Evolutionary conservation across 2,113 vertebrate genomes (phyloP).

Genomic region (Tringa solitaria): DNA sequence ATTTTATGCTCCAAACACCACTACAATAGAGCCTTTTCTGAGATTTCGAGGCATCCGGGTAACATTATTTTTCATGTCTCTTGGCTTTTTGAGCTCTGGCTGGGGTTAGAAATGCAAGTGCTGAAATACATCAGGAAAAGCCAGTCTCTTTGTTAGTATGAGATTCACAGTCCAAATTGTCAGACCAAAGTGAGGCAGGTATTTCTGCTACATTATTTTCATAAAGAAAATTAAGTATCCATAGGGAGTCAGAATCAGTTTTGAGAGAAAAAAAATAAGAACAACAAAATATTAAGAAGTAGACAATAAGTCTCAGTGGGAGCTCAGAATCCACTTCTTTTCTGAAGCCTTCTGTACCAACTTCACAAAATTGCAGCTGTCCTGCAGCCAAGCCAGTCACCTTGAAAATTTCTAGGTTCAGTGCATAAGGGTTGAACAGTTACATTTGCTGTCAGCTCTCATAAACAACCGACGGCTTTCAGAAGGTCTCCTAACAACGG

Average conservation of each 20-base stretch:
- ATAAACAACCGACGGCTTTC: background rate
- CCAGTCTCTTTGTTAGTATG: background rate
- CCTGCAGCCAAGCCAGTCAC: conserved; percentile 41
- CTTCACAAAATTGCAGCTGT: background rate
- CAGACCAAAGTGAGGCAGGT: background rate
- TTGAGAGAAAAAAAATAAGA: background rate
- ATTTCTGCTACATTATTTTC: background rate
- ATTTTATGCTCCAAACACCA: background rate
- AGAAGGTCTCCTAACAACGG: background rate
- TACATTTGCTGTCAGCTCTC: conserved; percentile 28
- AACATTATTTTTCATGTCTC: background rate
- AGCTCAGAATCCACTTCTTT: background rate
- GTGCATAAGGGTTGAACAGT: background rate
- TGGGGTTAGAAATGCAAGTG: background rate
- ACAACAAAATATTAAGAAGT: background rate
- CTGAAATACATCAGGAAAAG: background rate
- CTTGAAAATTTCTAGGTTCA: conserved; percentile 35
- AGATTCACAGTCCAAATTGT: background rate
- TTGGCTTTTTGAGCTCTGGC: background rate
- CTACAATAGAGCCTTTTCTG: background rate
- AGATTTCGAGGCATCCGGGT: background rate
- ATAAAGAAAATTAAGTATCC: background rate
- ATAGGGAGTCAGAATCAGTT: background rate
- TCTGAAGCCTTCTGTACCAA: background rate
- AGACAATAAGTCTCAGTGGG: background rate